A percentile compares a stretch with the other conserved stretches of the same genome.
Conservation (phyloP, 2,113 vertebrate species). For the Rhynchopsitta pachyrhyncha region DNA sequence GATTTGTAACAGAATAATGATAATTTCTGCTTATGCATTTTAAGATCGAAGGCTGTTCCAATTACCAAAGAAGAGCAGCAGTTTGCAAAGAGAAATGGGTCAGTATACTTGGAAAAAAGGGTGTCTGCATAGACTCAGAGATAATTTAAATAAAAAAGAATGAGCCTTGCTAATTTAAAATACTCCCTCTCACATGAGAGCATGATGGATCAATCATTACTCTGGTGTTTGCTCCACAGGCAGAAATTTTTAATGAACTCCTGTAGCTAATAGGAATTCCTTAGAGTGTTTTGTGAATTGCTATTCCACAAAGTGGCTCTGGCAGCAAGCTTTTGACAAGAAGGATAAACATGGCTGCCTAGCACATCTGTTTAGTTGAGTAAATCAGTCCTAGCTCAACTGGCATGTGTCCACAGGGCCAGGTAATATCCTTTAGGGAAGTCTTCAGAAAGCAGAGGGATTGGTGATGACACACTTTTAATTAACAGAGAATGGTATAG, state of each 20-base stretch:
- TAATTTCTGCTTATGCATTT: background rate
- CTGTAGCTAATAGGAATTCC: slow-evolving; percentile 61
- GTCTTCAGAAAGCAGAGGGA: slow-evolving; percentile 41
- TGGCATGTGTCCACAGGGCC: slow-evolving; percentile 46
- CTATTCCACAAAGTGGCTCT: slow-evolving; percentile 55
- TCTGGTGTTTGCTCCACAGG: slow-evolving; percentile 37
- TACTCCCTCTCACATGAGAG: slow-evolving; percentile 29
- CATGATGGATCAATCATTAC: slow-evolving; percentile 61
- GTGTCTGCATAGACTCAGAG: background rate
- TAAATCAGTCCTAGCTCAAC: slow-evolving; percentile 47
- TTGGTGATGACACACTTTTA: slow-evolving; percentile 5
- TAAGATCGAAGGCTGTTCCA: background rate
- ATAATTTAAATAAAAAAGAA: slow-evolving; percentile 28
- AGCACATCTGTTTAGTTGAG: slow-evolving; percentile 54
- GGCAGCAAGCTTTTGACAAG: slow-evolving; percentile 55
- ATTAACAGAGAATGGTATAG: background rate
- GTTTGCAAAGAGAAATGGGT: background rate
- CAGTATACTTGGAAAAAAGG: background rate
- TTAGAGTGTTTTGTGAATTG: slow-evolving; percentile 58
- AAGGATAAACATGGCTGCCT: slow-evolving; percentile 64
- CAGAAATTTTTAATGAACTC: slow-evolving; percentile 66
- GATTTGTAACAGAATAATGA: background rate
- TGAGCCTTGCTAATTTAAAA: slow-evolving; percentile 31
- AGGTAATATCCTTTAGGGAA: slow-evolving; percentile 23
- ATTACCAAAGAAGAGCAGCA: background rate